These are phyloP conservation scores for Gastrophryne carolinensis DNA, from an alignment of 2,797 vertebrate species.

Conservation along the genomic window DNA sequence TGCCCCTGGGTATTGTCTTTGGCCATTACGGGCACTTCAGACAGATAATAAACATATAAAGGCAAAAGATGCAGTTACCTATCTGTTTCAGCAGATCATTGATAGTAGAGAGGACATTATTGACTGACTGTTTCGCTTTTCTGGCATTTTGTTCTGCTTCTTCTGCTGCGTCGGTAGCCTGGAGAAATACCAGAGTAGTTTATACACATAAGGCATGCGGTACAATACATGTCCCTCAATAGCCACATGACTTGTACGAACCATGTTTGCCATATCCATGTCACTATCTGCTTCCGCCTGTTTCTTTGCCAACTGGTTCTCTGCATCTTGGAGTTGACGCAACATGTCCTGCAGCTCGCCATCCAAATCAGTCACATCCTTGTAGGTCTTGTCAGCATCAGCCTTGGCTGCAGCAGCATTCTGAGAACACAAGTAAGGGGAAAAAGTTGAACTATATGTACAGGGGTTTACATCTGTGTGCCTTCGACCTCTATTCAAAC, in stretches of 20 bases:
- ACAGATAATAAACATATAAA: background rate
- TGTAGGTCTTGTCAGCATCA: constrained; percentile 83
- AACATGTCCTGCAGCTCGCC: constrained; percentile 82
- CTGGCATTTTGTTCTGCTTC: constrained; percentile 90
- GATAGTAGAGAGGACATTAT: constrained; percentile 80
- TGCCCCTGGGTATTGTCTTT: no score
- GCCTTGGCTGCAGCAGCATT: constrained; percentile 81
- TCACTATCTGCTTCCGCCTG: constrained; percentile 83
- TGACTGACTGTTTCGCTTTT: constrained; percentile 89
- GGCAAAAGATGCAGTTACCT: constrained; percentile 74
- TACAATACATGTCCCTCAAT: background rate
- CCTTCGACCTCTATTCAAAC: no score
- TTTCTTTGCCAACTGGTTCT: constrained; percentile 81
- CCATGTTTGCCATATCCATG: constrained; percentile 95
- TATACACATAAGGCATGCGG: background rate
- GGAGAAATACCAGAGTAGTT: background rate
- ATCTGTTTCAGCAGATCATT: constrained; percentile 82
- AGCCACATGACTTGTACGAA: constrained; percentile 48
- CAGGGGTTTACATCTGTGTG: background rate
- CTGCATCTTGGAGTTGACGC: constrained; percentile 79
- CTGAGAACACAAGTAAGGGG: constrained; percentile 63
- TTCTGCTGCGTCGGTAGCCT: constrained; percentile 90
- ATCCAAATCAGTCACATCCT: constrained; percentile 81
- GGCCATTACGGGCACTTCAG: no score
- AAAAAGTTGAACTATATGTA: background rate